Conservation (phyloP, 2,888 invertebrate genomes). For the Dexiosoma caninum region DNA sequence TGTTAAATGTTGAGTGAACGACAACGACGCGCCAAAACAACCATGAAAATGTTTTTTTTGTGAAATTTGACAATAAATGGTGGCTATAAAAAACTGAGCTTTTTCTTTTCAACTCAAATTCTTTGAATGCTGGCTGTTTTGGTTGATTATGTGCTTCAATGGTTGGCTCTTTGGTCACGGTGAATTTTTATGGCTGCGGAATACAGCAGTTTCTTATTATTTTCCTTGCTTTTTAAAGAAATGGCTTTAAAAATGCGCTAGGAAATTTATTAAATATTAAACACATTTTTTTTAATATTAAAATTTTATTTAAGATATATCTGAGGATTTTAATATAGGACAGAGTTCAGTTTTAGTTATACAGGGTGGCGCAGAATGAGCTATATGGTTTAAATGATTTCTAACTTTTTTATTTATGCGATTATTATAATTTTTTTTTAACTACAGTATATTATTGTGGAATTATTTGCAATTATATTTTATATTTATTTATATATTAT, state of each 20-base stretch:
- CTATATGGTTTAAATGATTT: too few species aligned
- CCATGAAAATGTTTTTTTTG: constrained; percentile 40
- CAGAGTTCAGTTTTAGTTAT: too few species aligned
- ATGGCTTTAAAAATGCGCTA: neutral
- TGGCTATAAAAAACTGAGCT: constrained; percentile 29
- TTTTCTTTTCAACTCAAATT: constrained; percentile 20
- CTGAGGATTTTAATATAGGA: too few species aligned
- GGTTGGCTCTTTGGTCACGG: constrained; percentile 5
- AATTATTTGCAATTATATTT: too few species aligned
- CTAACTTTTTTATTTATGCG: too few species aligned
- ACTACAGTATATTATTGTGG: too few species aligned
- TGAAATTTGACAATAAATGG: constrained; percentile 51
- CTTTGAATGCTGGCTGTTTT: constrained; percentile 3
- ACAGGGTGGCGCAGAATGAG: too few species aligned
- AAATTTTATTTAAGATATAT: too few species aligned
- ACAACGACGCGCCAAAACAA: constrained; percentile 40
- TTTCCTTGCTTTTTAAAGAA: neutral
- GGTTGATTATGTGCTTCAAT: constrained; percentile 5
- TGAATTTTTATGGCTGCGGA: constrained; percentile 24
- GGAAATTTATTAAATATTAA: neutral
- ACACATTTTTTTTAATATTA: too few species aligned
- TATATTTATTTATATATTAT: too few species aligned
- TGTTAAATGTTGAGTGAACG: constrained; percentile 44
- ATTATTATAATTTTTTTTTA: too few species aligned
- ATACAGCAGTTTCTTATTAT: neutral